Base-by-base conservation (phyloP, 2,113 vertebrate genomes). In the Macroglossus sobrinus region DNA sequence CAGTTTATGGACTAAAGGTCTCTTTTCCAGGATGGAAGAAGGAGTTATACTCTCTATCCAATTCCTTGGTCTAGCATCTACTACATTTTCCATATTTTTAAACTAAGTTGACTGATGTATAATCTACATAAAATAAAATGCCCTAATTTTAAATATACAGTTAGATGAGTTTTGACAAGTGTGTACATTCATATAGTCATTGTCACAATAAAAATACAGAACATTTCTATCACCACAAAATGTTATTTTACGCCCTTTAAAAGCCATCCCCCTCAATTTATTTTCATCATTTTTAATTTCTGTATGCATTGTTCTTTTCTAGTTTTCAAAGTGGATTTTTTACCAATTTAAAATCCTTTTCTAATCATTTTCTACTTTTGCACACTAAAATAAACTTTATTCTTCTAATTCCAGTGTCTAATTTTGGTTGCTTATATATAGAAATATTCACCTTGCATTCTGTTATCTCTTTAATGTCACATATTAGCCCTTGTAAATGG, bases 321-420 rank as follows among this genome's bases (percentile, higher is more conserved):
- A n/a, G 30, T 50, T 95, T 89, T 80, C 11, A 92, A 80, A 90
- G 43, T 71, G n/a, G 2, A 79, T 61, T 22, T 78, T 78, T 66
- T 28, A 38, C 22, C 19, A 74, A 38, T 82, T 95, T 66, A 53
- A 86, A 97, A 66, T 26, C 10, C 30, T 59, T 59, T 79, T 1
- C 18, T 76, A 75, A 53, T 43, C 30, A 78, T 40, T 93, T 71
- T 40, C 19, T 59, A 10, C 38, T 35, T 84, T 64, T n/a, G 8
- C 19, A 66, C 81, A 14, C 11, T 78, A 3, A 22, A 64, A 9
- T 89, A 63, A 89, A 63, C 26, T 64, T 79, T 88, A 38, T 71
- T 92, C 9, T 93, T 93, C 33, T 69, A 26, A 81, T 88, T 78
- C 81, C 22, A 87, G 50, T 38, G 33, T 61, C 30, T 30, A 69